A percentile compares a stretch with the other conserved stretches of the same genome.
Evolutionary conservation across 2,888 invertebrate genomes (phyloP).

Genomic region (Strigamia transsilvanica): DNA sequence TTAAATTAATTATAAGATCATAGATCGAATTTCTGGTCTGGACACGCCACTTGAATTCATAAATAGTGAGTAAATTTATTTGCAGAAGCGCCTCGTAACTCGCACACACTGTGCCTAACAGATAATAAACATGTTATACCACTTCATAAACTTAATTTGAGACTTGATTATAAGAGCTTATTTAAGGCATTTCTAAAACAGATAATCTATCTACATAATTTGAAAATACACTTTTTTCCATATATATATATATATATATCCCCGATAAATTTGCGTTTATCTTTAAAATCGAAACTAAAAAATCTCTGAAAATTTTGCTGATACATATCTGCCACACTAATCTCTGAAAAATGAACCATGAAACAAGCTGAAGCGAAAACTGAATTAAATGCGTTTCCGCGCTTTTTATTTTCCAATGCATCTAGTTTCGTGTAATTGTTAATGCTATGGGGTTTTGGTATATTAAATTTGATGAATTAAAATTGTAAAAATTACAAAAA

Average conservation of each 20-base stretch:
- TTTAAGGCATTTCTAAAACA: slow-evolving; percentile 5
- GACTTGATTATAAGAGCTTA: slow-evolving; percentile 32
- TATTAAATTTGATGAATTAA: background rate
- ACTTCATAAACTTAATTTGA: slow-evolving; percentile 44
- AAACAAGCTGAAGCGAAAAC: too few species aligned
- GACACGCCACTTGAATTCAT: slow-evolving; percentile 49
- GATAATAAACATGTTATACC: slow-evolving; percentile 40
- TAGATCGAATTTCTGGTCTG: slow-evolving; percentile 44
- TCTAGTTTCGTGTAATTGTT: background rate
- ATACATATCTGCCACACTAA: too few species aligned
- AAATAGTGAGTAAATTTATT: slow-evolving; percentile 45
- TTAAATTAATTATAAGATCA: slow-evolving; percentile 44
- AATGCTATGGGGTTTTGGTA: background rate
- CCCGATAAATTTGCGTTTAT: too few species aligned
- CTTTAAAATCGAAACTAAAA: too few species aligned
- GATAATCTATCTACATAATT: background rate
- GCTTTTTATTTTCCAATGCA: background rate
- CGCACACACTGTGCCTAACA: slow-evolving; percentile 44
- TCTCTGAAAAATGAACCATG: too few species aligned
- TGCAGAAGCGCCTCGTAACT: slow-evolving; percentile 45
- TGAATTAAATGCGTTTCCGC: too few species aligned
- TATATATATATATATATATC: too few species aligned
- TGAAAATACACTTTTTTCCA: too few species aligned
- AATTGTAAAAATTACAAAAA: background rate
- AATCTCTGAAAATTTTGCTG: too few species aligned